Conservation (phyloP, 2,113 vertebrate genomes). For the Limanda limanda region DNA sequence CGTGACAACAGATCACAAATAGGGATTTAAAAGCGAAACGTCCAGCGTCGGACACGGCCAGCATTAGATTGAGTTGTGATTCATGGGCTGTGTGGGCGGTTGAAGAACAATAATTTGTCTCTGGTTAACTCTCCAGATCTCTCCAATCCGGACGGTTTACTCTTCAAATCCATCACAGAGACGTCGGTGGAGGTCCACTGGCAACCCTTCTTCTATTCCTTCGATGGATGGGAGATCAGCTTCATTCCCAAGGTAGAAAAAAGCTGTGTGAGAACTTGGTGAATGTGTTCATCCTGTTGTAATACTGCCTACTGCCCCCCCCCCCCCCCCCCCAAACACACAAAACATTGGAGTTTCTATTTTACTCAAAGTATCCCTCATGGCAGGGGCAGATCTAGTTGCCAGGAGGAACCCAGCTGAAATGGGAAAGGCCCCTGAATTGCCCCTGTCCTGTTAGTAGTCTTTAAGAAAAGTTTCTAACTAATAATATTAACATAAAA, state of each 20-base stretch:
- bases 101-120: slow-evolving; percentile 74
- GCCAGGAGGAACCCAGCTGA: too few species aligned
- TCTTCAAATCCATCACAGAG: slow-evolving; percentile 96
- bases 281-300: slow-evolving; percentile 11
- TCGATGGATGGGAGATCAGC: slow-evolving; percentile 99
- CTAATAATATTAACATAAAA: too few species aligned
- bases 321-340: not conserved
- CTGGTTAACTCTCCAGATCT: slow-evolving; percentile 86
- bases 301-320: not conserved
- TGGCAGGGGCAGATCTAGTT: too few species aligned
- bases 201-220: slow-evolving; percentile 93
- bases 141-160: slow-evolving; percentile 90
- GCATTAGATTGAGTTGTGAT: slow-evolving; percentile 55
- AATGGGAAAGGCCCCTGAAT: too few species aligned
- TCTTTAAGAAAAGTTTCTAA: too few species aligned
- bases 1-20: slow-evolving; percentile 10
- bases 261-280: slow-evolving; percentile 1
- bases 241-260: slow-evolving; percentile 95
- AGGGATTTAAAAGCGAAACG: slow-evolving; percentile 9
- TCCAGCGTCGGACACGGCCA: slow-evolving; percentile 10
- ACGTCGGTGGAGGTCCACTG: slow-evolving; percentile 96
- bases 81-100: slow-evolving; percentile 60
- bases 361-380: too few species aligned
- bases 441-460: too few species aligned
- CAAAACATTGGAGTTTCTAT: too few species aligned